A percentile compares a stretch with the other conserved stretches of the same genome.
Evolutionary conservation across 2,888 invertebrate species (phyloP).

Genomic region (Leptothorax acervorum): DNA sequence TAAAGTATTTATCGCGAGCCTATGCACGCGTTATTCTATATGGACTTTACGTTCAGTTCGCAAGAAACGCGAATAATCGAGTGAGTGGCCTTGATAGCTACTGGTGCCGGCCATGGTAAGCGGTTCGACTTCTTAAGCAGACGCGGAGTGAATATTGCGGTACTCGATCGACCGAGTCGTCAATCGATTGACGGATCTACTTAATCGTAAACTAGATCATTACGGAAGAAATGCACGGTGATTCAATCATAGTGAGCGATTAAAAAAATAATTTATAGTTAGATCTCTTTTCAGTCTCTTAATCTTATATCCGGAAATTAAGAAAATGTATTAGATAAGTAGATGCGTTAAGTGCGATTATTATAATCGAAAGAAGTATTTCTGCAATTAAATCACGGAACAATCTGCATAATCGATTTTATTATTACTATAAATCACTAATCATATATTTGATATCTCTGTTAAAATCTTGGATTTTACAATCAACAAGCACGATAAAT

Average conservation of each 20-base stretch:
- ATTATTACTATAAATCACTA: not conserved
- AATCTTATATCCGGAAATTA: not conserved
- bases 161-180: constrained; percentile 45
- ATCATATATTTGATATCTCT: too few species aligned
- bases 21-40: constrained; percentile 24
- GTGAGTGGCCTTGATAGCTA: constrained; percentile 80
- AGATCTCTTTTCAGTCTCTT: not conserved
- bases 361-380: not conserved
- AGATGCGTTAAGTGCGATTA: not conserved
- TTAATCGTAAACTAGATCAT: constrained; percentile 32
- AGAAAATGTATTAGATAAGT: not conserved
- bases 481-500: not conserved
- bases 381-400: not conserved
- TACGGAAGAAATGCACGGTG: not conserved
- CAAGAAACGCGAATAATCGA: constrained; percentile 79
- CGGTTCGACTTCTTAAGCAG: constrained; percentile 71
- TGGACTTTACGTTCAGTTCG: constrained; percentile 69
- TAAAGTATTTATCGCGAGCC: not conserved
- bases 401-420: not conserved
- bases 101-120: constrained; percentile 73
- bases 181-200: constrained; percentile 58
- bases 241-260: not conserved
- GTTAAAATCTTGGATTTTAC: not conserved
- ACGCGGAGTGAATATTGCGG: constrained; percentile 56
- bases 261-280: not conserved